Base-by-base conservation (phyloP, 2,113 vertebrate genomes). In the Xerus inauris region DNA sequence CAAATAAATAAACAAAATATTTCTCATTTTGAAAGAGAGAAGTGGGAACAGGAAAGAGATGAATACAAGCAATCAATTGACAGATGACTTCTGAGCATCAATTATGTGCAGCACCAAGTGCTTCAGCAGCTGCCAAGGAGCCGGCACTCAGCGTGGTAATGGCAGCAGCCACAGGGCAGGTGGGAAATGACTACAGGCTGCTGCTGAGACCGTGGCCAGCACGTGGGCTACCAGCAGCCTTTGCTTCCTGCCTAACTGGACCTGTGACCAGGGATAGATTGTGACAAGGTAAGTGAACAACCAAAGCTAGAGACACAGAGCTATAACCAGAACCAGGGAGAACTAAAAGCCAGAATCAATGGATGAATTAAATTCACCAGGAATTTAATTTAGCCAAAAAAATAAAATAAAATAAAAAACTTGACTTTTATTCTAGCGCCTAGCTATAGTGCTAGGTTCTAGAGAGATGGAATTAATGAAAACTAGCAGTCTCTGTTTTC, bases 71-170 rank as follows among this genome's bases (percentile, higher is more conserved):
- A 6, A 38, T 51, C 47, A 13, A 32, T 42, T 12, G 49, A 20
- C 5, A n/a, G 28, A 35, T 32, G 19, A 49, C 69, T 82, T 69
- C 28, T 22, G 65, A 90, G 65, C 40, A 8, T 16, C 1, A 0
- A 13, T 9, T 51, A 45, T 3, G 1, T 12, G 13, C 3, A 8
- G 22, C 16, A 2, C 32, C 30, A 35, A n/a, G 51, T 14, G 7
- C 24, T 86, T 69, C 20, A 45, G 67, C 49, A 62, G 14, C 24
- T 22, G 59, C 22, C 72, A 19, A 1, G n/a, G 40, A 71, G 42
- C n/a, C n/a, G n/a, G n/a, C n/a, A n/a, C n/a, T 19, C 20, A 12
- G 8, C 16, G 19, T 17, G 13, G 26, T 13, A 51, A 35, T 10
- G 67, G 30, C 30, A 65, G 26, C 57, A 59, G 9, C 79, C 72